Evolutionary conservation across 2,888 invertebrate species (phyloP), one percentile per base, ranked within the genome.

Genomic region (Yponomeuta plumbellus): DNA sequence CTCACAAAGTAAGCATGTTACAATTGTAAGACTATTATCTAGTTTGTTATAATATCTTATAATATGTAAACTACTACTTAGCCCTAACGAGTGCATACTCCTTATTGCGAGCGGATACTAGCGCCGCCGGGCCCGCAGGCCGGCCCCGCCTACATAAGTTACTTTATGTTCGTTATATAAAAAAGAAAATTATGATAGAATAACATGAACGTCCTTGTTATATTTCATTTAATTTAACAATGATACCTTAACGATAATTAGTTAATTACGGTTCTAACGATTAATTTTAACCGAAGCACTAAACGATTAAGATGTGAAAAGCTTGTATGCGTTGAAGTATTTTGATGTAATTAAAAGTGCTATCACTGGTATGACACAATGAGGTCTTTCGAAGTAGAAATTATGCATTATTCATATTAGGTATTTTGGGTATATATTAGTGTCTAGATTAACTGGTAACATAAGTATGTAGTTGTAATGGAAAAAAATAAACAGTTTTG

Each of bases 241-340:
- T 79, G 75, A 83, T 80, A 82, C 88, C 86, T 86, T 91, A 89
- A 89, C 88, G 88, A 91, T 92, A 91, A 91, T 92, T 92, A 92
- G 92, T 92, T 92, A 91, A 92, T 92, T 92, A 92, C 92, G 92
- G 92, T 92, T 91, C 81, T 86, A 91, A 91, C 87, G 85, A 89
- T 85, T 91, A 89, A 88, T 88, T 86, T 84, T 88, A 90, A 89
- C 82, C 79, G 83, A 84, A 87, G 77, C 86, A 87, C 85, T 88
- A 85, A 87, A 85, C 78, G 73, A 76, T 73, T 88, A 88, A 88
- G 88, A 85, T 83, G 65, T 68, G 83, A 85, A 80, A 88, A 84
- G 86, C 88, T 88, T 89, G 87, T 88, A 88, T 79, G 88, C 86
- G 86, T 77, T 44, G 77, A 80, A 82, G 77, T 83, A 81, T 84